These are phyloP conservation scores for Cephus cinctus DNA, from an alignment of 1,140 invertebrate species.

Conservation along the genomic window DNA sequence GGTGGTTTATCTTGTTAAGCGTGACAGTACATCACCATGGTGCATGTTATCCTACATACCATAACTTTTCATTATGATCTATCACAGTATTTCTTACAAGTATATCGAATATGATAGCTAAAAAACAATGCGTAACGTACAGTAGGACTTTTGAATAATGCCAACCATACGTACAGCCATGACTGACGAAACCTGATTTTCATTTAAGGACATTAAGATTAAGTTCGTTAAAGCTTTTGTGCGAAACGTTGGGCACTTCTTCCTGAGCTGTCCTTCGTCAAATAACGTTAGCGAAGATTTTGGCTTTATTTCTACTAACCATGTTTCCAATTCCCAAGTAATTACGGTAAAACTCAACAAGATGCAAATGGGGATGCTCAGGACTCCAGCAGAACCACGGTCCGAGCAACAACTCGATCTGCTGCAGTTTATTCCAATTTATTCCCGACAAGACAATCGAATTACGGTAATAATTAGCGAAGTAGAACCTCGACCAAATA, in stretches of 20 bases:
- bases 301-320: neutral
- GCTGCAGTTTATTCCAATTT: constrained; percentile 10
- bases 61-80: too few relatives aligned
- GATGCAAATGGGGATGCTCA: neutral
- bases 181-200: too few relatives aligned
- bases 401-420: neutral
- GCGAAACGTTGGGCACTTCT: neutral
- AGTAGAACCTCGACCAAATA: constrained; percentile 12
- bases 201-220: too few relatives aligned
- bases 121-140: too few relatives aligned
- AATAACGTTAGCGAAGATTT: neutral
- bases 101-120: too few relatives aligned
- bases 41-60: too few relatives aligned
- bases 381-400: neutral
- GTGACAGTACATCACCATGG: too few relatives aligned
- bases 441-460: constrained; percentile 17
- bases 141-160: too few relatives aligned
- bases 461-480: constrained; percentile 18
- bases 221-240: too few relatives aligned
- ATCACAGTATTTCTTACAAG: too few relatives aligned
- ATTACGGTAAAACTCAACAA: neutral
- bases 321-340: neutral
- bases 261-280: neutral
- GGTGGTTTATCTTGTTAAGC: too few relatives aligned
- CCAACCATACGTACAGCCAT: too few relatives aligned